phyloP scores from a whole-genome alignment of 1,140 invertebrate genomes.

The Zaprionus capensis region DNA sequence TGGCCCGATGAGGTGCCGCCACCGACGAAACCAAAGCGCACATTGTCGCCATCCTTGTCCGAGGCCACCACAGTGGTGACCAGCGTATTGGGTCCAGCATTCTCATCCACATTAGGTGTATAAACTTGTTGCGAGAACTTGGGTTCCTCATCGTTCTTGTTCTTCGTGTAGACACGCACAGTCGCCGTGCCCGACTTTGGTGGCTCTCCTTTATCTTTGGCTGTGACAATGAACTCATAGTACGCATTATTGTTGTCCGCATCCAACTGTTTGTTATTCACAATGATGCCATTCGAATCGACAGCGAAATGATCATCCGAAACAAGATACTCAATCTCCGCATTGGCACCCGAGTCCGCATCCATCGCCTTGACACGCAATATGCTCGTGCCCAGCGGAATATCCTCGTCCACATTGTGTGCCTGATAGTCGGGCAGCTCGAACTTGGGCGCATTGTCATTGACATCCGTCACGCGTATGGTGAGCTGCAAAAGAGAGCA shows the following conservation, averaged over 20 bases:
- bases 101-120: conserved; percentile 97
- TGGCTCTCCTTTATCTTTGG: conserved; percentile 96
- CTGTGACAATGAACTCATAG: conserved; percentile 96
- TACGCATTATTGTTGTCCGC: conserved; percentile 98
- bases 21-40: conserved; percentile 96
- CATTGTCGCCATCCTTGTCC: conserved; percentile 97
- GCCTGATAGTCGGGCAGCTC: conserved; percentile 97
- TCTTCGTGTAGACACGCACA: conserved; percentile 96
- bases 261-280: conserved; percentile 96
- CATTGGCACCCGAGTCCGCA: conserved; percentile 95
- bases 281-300: conserved; percentile 95
- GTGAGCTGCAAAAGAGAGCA: conserved; percentile 87
- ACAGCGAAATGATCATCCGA: conserved; percentile 97
- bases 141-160: conserved; percentile 98
- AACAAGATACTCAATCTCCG: conserved; percentile 96
- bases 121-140: conserved; percentile 98
- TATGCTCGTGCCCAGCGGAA: conserved; percentile 94
- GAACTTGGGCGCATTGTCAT: conserved; percentile 97
- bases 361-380: conserved; percentile 97
- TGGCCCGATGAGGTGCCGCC: conserved; percentile 95
- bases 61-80: conserved; percentile 97
- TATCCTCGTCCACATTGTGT: conserved; percentile 97
- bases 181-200: conserved; percentile 96
- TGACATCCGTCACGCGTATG: conserved; percentile 96
- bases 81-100: conserved; percentile 96